phyloP scores from a whole-genome alignment of 2,888 invertebrate species.

The Himalopsyche kuldschensis region DNA sequence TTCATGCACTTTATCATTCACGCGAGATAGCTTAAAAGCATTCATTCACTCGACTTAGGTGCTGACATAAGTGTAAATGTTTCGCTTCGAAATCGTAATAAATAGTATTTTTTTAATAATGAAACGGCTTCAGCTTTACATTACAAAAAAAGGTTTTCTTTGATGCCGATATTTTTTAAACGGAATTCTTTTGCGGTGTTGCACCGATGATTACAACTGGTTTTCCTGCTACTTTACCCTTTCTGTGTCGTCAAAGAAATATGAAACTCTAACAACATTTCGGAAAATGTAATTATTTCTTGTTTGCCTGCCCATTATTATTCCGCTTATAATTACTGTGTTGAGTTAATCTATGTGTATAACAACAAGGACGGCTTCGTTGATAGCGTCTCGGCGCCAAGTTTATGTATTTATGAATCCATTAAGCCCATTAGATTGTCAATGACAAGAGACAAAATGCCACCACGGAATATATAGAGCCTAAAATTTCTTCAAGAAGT shows the following conservation, averaged over 20 bases:
- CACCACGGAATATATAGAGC: not conserved
- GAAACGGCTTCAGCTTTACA: not conserved
- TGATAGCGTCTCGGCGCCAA: not conserved
- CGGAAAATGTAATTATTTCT: not conserved
- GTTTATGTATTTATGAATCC: not conserved
- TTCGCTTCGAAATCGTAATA: too few relatives aligned
- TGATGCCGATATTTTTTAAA: not conserved
- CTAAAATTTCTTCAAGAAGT: not conserved
- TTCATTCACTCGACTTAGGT: too few relatives aligned
- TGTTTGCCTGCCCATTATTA: not conserved
- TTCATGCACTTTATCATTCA: too few relatives aligned
- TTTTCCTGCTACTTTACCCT: not conserved
- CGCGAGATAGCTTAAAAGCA: too few relatives aligned
- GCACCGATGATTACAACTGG: too few relatives aligned
- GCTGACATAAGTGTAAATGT: too few relatives aligned
- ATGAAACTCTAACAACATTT: not conserved
- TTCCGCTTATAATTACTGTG: not conserved
- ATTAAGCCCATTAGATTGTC: not conserved
- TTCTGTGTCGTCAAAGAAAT: not conserved
- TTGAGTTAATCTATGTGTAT: not conserved
- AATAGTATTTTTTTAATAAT: too few relatives aligned
- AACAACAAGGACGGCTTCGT: not conserved
- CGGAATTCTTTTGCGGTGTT: not conserved
- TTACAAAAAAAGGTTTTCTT: too few relatives aligned
- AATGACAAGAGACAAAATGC: not conserved